A percentile compares a stretch with the other conserved stretches of the same genome.
Evolutionary conservation across 2,797 vertebrate species (phyloP).

Genomic region (Novumbra hubbsi): DNA sequence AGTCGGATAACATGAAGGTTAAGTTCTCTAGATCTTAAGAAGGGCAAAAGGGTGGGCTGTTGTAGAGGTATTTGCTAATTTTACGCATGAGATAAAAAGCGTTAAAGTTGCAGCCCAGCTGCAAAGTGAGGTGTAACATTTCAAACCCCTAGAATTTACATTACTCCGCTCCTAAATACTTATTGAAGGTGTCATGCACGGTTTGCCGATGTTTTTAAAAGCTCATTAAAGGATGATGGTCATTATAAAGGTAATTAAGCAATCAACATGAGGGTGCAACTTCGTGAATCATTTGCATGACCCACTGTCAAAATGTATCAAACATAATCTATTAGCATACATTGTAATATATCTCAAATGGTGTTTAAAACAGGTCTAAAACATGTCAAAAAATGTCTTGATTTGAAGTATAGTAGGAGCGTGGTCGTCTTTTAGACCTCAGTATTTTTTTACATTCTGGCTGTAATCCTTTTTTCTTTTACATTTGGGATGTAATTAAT

Average conservation of each 20-base stretch:
- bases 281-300: not conserved
- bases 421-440: too few relatives aligned
- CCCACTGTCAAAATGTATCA: conserved; percentile 36
- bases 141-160: conserved; percentile 82
- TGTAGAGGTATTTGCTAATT: conserved; percentile 62
- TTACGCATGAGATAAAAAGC: conserved; percentile 78
- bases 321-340: conserved; percentile 59
- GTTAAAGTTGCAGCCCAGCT: conserved; percentile 96
- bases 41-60: conserved; percentile 44
- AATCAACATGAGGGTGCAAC: conserved; percentile 65
- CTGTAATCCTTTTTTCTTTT: not conserved
- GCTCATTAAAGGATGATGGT: conserved; percentile 63
- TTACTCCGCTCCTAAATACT: conserved; percentile 57
- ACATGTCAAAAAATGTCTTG: not conserved
- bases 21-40: conserved; percentile 65
- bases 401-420: not conserved
- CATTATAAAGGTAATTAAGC: conserved; percentile 65
- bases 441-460: too few relatives aligned
- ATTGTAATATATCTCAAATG: conserved; percentile 37
- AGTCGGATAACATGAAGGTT: not conserved
- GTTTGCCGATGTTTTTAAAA: conserved; percentile 52
- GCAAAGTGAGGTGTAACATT: conserved; percentile 86
- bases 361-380: conserved; percentile 5
- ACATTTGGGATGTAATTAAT: not conserved
- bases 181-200: conserved; percentile 66